Conservation (phyloP, 1,140 invertebrate genomes). For the Caenorhabditis latens region DNA sequence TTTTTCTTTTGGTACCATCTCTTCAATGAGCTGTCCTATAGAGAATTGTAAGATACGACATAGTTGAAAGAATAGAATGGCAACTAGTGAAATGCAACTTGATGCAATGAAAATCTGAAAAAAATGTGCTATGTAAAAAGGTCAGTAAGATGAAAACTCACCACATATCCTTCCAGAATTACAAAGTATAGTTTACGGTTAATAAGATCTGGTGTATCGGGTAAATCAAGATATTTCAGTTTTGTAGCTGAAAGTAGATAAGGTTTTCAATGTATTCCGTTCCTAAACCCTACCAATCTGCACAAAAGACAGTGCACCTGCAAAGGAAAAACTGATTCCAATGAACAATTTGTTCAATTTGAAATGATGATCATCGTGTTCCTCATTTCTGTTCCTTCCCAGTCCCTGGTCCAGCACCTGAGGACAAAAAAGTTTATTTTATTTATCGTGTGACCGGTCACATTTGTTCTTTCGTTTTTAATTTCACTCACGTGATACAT, state of each 20-base stretch:
- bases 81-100: constrained; percentile 57
- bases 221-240: constrained; percentile 42
- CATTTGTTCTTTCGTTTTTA: neutral
- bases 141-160: neutral
- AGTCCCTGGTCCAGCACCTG: constrained; percentile 57
- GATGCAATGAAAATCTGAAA: constrained; percentile 60
- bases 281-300: constrained; percentile 36
- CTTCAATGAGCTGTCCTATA: constrained; percentile 53
- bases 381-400: constrained; percentile 57
- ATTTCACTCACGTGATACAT: constrained; percentile 61
- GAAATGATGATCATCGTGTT: constrained; percentile 59
- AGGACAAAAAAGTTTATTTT: neutral
- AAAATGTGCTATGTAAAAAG: neutral
- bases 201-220: constrained; percentile 60
- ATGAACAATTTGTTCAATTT: constrained; percentile 58
- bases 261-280: neutral
- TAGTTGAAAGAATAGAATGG: constrained; percentile 61
- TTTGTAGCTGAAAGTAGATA: constrained; percentile 42
- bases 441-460: neutral
- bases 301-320: constrained; percentile 34
- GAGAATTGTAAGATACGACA: constrained; percentile 46
- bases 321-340: constrained; percentile 52
- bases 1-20: constrained; percentile 60
- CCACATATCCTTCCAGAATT: constrained; percentile 58
- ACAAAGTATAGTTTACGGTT: constrained; percentile 58